Conservation (phyloP, 2,888 invertebrate species). For the Theretra japonica region DNA sequence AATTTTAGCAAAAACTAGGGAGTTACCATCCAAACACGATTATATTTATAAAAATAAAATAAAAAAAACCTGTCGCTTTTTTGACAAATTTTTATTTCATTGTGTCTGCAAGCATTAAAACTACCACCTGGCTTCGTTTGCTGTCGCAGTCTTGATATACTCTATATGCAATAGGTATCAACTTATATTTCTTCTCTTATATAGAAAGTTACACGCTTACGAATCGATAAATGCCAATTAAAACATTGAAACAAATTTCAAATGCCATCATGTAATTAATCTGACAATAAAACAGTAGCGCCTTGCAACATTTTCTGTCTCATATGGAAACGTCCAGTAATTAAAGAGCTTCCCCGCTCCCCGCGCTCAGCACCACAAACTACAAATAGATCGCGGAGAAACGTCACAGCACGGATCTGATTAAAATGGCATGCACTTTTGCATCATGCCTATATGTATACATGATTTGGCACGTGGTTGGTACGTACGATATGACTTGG, state of each 20-base stretch:
- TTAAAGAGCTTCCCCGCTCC: constrained; percentile 40
- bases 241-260: constrained; percentile 35
- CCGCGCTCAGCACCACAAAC: constrained; percentile 4
- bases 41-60: no score
- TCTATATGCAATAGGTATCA: no score
- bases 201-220: no score
- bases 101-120: no score
- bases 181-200: no score
- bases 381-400: constrained; percentile 32
- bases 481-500: constrained; percentile 64
- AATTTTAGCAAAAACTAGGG: no score
- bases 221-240: neutral
- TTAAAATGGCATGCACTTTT: constrained; percentile 49
- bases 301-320: constrained; percentile 50
- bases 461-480: constrained; percentile 64
- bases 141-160: no score
- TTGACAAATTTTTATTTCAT: no score
- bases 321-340: constrained; percentile 39
- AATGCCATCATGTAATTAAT: constrained; percentile 51
- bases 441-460: constrained; percentile 49
- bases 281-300: constrained; percentile 46
- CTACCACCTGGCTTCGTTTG: no score
- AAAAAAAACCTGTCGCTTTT: no score
- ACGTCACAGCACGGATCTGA: constrained; percentile 43
- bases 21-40: no score